Base-by-base conservation (phyloP, 2,797 vertebrate species). In the Microctenopoma steveboyesi region DNA sequence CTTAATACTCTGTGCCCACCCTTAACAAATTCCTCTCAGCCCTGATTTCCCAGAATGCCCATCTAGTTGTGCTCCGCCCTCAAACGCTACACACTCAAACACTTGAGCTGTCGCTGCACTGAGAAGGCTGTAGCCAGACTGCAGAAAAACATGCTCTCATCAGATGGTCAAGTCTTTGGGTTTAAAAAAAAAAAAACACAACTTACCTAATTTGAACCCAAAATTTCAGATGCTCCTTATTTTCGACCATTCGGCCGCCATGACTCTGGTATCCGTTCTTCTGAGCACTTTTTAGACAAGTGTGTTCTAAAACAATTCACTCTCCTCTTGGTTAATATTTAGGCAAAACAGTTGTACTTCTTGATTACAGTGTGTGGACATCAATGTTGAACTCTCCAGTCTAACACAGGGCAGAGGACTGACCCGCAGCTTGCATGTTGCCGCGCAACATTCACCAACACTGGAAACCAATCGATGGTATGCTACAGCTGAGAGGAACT, bases 401-500 rank as follows among this genome's bases (percentile, higher is more conserved):
- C 79, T 62, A 83, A 56, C 77, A 68, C 57, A 13, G 72, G 77
- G 70, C 66, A 48, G 67, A 69, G 47, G 63, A 87, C 85, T 90
- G 88, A 62, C 75, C 83, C 64, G 68, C 76, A 78, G 87, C 82
- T 83, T 13, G 39, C 79, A 85, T 82, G 87, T 62, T 54, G 72
- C 64, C 11, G 35, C 27, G 22, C 71, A 47, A 62, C 84, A 72
- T 80, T 82, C 7, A 25, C 66, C 61, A 70, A 83, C 73, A 62
- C 72, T 74, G 82, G 76, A 84, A 81, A 78, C 55, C 18, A 56
- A 91, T 93, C 90, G 58, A 93, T 92, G 85, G 16, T 68, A 77
- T 64, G 65, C 82, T 83, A 78, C 74, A 80, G 84, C 80, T 66
- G 69, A 86, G 68, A 83, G 88, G 80, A 84, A 74, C 75, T 74